Evolutionary conservation across 1,140 invertebrate species (phyloP), one percentile per base, ranked within the genome.

Genomic region (Temnothorax longispinosus): DNA sequence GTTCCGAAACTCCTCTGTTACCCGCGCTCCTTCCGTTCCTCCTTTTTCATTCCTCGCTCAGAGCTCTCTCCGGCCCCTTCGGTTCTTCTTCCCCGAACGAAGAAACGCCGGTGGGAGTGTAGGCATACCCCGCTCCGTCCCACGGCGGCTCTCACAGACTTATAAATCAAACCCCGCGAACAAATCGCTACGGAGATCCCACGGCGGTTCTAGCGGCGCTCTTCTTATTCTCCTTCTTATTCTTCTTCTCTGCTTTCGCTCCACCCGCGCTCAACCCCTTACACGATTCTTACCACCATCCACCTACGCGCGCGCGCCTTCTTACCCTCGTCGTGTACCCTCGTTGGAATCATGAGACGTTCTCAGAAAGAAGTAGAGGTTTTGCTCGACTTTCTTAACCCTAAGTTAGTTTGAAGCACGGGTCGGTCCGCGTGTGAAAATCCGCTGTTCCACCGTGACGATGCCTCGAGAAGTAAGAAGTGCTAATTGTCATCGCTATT

Each of bases 91-190:
- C 11, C 60, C 47, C 76, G 18, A 38, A 76, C 81, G 78, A 80
- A 75, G 69, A 60, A 84, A 84, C 44, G 69, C 54, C 64, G 69
- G 80, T 50, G 54, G 41, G 69, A 74, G 67, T n/a, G 32, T 84
- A 84, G 80, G 80, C 80, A 74, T 60, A 62, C 41, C 72, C 35
- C 21, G 18, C 38, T 32, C 11, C 15, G 32, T 54, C 50, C 88
- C 75, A 65, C 74, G 62, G 86, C 85, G 76, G 80, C 71, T 88
- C 86, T 76, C 86, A 71, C 86, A 90, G 91, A 92, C 92, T 92
- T 93, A 93, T 93, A 93, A 93, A 93, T 93, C 93, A 93, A 93
- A 93, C 54, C 87, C 77, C 74, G 38, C 77, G 89, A 87, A 90
- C 91, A 92, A 92, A 92, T 92, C 91, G 90, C 86, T 89, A 81